Base-by-base conservation (phyloP, 2,888 invertebrate genomes). In the Priocnemis perturbator region DNA sequence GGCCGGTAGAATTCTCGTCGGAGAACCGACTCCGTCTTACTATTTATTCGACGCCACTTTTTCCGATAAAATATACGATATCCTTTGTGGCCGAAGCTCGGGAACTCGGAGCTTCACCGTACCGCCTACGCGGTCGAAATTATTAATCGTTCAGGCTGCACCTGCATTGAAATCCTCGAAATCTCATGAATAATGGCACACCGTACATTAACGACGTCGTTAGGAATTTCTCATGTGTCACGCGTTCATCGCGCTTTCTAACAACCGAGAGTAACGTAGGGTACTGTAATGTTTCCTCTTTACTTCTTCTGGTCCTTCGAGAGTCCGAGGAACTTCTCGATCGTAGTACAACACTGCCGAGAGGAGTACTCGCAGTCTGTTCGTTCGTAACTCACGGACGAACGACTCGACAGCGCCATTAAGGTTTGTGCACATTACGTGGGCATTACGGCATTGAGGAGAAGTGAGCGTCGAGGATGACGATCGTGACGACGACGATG, bases 211-310 rank as follows among this genome's bases (percentile, higher is more conserved):
- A 76, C 71, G 75, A 71, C 62, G 74, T 70, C 70, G 65, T 68
- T 60, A 61, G 70, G 63, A 77, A 76, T 74, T 77, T 71, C 71
- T 69, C 64, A 67, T 69, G 68, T 71, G 75, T 64, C 68, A 56
- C 56, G 23, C 56, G 65, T 66, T 69, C 64, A 68, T 60, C 64
- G 19, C 52, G 59, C 67, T 76, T 76, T 73, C 70, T 70, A 64
- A 11, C 37, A 11, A 37, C 14, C 37, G 66, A 48, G 47, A 61
- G 60, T 61, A 64, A 20, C 53, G 50, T 55, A 30, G 64, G 73
- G 64, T 76, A 60, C 37, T 57, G 30, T 23, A 47, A n/a, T 19
- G 55, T 11, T 62, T 15, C 45, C 47, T 55, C 30, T 45, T 60
- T 53, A 23, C 20, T 14, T 19, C 59, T 50, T 65, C 62, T 11